Percentiles rank a stretch among this genome's conserved stretches.
Conservation (phyloP, 1,140 invertebrate species). For the Drosophila sp. region DNA sequence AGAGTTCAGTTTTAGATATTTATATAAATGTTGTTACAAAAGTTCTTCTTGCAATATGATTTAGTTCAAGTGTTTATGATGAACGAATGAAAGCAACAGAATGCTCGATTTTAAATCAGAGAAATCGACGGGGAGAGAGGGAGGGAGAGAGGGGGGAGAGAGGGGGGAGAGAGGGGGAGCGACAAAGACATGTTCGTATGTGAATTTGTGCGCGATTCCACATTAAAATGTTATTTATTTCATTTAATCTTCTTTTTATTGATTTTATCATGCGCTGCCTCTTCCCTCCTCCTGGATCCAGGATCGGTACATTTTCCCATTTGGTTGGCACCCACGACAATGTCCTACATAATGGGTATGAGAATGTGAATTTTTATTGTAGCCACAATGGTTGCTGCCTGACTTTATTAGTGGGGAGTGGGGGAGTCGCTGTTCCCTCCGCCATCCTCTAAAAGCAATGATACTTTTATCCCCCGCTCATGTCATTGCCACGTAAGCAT, state of each 20-base stretch:
- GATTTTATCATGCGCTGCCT: constrained; percentile 35
- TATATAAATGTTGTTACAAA: constrained; percentile 64
- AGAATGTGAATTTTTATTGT: constrained; percentile 57
- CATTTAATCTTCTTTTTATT: constrained; percentile 51
- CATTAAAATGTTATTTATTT: constrained; percentile 44
- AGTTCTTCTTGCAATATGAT: constrained; percentile 50
- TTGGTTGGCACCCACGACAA: constrained; percentile 33
- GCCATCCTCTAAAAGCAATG: constrained; percentile 43
- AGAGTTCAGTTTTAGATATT: constrained; percentile 54
- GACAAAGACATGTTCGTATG: not conserved
- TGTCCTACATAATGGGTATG: constrained; percentile 47
- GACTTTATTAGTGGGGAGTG: constrained; percentile 24
- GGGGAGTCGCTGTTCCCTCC: constrained; percentile 25
- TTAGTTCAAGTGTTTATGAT: constrained; percentile 40
- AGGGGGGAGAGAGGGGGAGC: too few relatives aligned
- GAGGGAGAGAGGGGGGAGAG: too few relatives aligned
- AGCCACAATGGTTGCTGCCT: constrained; percentile 38
- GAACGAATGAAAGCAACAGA: not conserved
- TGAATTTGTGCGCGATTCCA: not conserved
- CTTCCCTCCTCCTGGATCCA: not conserved
- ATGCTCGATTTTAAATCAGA: not conserved
- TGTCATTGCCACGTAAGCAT: constrained; percentile 61
- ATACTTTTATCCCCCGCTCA: constrained; percentile 59
- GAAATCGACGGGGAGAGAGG: not conserved
- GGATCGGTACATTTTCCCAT: constrained; percentile 18